These are phyloP conservation scores for Polia nebulosa DNA, from an alignment of 2,888 invertebrate species.

Conservation along the genomic window DNA sequence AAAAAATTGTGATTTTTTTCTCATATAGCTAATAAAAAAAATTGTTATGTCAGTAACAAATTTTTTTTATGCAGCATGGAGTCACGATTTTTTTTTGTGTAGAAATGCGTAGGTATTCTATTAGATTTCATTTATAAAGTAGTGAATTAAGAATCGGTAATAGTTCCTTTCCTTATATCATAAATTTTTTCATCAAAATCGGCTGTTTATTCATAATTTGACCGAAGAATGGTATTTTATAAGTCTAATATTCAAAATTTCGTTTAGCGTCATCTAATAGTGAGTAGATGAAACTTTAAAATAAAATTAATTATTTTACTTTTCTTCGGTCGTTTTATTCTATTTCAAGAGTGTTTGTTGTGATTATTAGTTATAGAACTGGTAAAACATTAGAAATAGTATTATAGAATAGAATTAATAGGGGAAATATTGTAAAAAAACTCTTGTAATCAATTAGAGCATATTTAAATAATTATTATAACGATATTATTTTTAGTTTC, in stretches of 20 bases:
- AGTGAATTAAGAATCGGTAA: constrained; percentile 37
- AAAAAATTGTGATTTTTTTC: constrained; percentile 22
- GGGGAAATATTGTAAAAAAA: constrained; percentile 65
- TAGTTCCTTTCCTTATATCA: constrained; percentile 38
- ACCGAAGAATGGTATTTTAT: constrained; percentile 43
- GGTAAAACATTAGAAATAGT: constrained; percentile 49
- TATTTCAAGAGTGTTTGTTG: constrained; percentile 46
- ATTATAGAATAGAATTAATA: constrained; percentile 49
- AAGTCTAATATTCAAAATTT: too few relatives aligned
- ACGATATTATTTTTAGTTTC: constrained; percentile 28
- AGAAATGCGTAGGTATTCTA: constrained; percentile 23
- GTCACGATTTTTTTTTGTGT: constrained; percentile 28
- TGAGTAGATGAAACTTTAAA: constrained; percentile 25
- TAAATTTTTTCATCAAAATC: constrained; percentile 57
- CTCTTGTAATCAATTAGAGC: constrained; percentile 60
- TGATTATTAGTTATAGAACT: constrained; percentile 36
- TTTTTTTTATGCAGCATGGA: not conserved
- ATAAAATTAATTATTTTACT: not conserved
- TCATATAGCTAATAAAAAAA: not conserved
- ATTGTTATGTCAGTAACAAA: not conserved
- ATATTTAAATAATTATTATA: constrained; percentile 51
- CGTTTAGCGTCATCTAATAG: constrained; percentile 46
- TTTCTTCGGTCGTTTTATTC: constrained; percentile 53
- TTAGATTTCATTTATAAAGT: constrained; percentile 26
- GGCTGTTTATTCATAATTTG: constrained; percentile 55